Percentiles rank a stretch among this genome's conserved stretches.
phyloP scores from a whole-genome alignment of 2,113 vertebrate genomes.

The Microtus oregoni region DNA sequence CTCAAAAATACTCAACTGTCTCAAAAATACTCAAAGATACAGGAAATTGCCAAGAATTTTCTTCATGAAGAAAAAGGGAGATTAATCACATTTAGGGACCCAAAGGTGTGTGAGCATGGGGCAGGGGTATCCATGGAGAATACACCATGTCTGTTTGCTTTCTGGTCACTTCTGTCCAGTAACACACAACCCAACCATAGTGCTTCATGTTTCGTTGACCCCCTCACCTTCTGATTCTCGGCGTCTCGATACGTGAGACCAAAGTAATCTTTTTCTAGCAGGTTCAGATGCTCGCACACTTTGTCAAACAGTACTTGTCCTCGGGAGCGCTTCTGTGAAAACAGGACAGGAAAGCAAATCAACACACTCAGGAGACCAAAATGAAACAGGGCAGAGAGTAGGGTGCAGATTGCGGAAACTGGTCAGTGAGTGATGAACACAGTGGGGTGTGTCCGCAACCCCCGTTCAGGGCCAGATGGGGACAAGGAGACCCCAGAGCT shows the following conservation, averaged over 20 bases:
- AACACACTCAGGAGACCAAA: background rate
- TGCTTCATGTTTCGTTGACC: background rate
- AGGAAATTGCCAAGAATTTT: background rate
- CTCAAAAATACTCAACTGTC: background rate
- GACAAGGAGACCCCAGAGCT: background rate
- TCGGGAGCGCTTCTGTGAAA: slow-evolving; percentile 93
- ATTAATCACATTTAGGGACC: background rate
- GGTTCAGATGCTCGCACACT: slow-evolving; percentile 97
- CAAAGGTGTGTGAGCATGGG: background rate
- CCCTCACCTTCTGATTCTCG: slow-evolving; percentile 96
- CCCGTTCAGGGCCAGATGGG: background rate
- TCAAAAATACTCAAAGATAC: background rate
- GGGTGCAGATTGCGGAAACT: background rate
- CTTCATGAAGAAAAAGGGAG: background rate
- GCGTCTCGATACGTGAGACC: slow-evolving; percentile 94
- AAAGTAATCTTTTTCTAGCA: slow-evolving; percentile 98
- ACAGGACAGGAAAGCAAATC: slow-evolving; percentile 41
- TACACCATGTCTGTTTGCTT: too few species aligned
- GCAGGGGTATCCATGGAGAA: background rate
- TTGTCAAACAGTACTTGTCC: slow-evolving; percentile 96
- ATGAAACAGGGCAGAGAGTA: background rate
- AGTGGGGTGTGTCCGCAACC: background rate
- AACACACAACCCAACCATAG: background rate
- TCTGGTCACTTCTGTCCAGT: background rate
- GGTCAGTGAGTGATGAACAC: background rate